Evolutionary conservation across 2,113 vertebrate species (phyloP).

Genomic region (Dasypus novemcinctus): DNA sequence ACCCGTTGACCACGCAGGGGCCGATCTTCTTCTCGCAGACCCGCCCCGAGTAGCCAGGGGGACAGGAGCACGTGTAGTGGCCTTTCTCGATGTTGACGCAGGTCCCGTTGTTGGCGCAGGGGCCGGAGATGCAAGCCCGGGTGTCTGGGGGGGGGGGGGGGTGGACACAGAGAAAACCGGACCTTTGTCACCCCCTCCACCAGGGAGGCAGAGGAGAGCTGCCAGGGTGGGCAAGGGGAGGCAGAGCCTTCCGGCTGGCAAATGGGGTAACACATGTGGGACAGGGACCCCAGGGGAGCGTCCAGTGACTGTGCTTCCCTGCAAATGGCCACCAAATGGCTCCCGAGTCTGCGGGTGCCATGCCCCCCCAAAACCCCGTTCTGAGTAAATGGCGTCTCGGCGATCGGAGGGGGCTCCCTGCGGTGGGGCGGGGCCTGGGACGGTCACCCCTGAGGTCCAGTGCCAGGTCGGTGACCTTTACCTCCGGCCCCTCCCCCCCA

Average conservation of each 20-base stretch:
- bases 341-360: accelerated
- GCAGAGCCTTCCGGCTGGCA: not conserved
- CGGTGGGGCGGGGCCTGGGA: not conserved
- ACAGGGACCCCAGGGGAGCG: not conserved
- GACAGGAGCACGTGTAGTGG: slow-evolving; percentile 90
- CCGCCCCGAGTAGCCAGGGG: slow-evolving; percentile 86
- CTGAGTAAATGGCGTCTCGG: not conserved
- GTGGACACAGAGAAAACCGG: not conserved
- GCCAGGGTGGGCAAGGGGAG: not conserved
- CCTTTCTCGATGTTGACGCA: slow-evolving; percentile 90
- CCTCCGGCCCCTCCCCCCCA: not conserved
- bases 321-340: not conserved
- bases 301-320: not conserved
- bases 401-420: not conserved
- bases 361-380: not conserved
- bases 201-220: not conserved
- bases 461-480: not conserved
- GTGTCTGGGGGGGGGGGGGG: slow-evolving; percentile 81
- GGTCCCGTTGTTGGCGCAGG: slow-evolving; percentile 91
- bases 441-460: not conserved
- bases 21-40: slow-evolving; percentile 88
- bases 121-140: slow-evolving; percentile 87
- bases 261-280: not conserved
- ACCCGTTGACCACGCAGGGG: slow-evolving; percentile 89
- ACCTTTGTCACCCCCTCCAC: not conserved